These are phyloP conservation scores for Pseudopodoces humilis DNA, from an alignment of 2,113 vertebrate genomes.

Conservation along the genomic window DNA sequence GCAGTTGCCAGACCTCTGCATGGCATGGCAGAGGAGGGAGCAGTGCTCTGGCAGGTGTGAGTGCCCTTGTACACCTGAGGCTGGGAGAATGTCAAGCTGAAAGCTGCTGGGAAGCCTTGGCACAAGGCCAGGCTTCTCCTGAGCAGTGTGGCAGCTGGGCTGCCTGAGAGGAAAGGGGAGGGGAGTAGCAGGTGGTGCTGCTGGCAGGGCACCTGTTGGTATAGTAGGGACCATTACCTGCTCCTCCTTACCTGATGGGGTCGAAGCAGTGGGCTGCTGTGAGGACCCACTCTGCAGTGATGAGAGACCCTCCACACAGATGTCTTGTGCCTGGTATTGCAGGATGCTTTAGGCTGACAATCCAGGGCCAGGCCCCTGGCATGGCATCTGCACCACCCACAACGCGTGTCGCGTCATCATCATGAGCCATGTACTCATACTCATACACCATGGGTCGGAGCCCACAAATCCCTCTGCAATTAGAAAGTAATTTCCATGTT, in stretches of 20 bases:
- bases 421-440: not conserved
- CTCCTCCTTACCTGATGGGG: not conserved
- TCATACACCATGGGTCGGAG: not conserved
- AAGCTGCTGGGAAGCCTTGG: too few species aligned
- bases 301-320: not conserved
- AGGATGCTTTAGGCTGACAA: not conserved
- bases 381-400: not conserved
- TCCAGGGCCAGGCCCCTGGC: not conserved
- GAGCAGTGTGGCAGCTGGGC: too few species aligned
- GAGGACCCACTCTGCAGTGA: not conserved
- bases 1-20: too few species aligned
- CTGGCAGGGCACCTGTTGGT: not conserved
- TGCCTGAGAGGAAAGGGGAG: not conserved
- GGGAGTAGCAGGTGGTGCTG: not conserved
- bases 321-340: not conserved
- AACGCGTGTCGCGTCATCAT: rapidly evolving
- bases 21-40: too few species aligned
- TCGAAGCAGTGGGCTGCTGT: not conserved
- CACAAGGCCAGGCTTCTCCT: too few species aligned
- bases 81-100: too few species aligned
- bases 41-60: too few species aligned
- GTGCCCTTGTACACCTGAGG: too few species aligned
- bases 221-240: rapidly evolving
- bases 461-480: not conserved
- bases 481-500: not conserved